Base-by-base conservation (phyloP, 2,113 vertebrate species). In the Solea solea region DNA sequence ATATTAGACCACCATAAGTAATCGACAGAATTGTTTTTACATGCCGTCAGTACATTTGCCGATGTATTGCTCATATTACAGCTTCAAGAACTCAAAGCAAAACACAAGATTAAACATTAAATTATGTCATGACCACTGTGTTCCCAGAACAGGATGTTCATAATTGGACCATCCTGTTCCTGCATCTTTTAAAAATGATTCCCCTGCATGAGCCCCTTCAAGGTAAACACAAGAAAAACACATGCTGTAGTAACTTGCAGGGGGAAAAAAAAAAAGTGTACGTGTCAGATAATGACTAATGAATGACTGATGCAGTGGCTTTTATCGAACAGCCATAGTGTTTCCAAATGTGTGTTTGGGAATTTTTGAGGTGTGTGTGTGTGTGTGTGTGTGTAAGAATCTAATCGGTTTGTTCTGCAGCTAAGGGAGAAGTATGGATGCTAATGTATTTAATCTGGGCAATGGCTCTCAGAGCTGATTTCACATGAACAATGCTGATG, bases 401-500 rank as follows among this genome's bases (percentile, higher is more conserved):
- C 57, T 78, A 78, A 89, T 91, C 78, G 80, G 62, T 76, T 85
- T 81, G 65, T 87, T 85, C 81, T 84, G 56, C 21, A 64, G 74
- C 66, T 63, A 70, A 39, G 87, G 83, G 59, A 84, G 44, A 79
- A 78, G 70, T 52, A 78, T 76, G 77, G 66, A 88, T 88, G 79
- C 73, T 85, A 91, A 93, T 90, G 76, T 80, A 77, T 86, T 91
- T 86, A 87, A 28, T 69, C 72, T 60, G 62, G 61, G 71, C 14
- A 40, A 88, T 83, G 92, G 88, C 75, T 92, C 83, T 93, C 91
- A 89, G 79, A 74, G 79, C 67, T 88, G 62, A 88, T 92, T 93
- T 88, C 78, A 87, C 89, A 81, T 39, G 63, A 88, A 93, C 91
- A 93, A 92, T 92, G 85, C 80, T 88, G 89, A 92, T 69, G 86